phyloP scores from a whole-genome alignment of 2,888 invertebrate genomes.

The Bombylius major region DNA sequence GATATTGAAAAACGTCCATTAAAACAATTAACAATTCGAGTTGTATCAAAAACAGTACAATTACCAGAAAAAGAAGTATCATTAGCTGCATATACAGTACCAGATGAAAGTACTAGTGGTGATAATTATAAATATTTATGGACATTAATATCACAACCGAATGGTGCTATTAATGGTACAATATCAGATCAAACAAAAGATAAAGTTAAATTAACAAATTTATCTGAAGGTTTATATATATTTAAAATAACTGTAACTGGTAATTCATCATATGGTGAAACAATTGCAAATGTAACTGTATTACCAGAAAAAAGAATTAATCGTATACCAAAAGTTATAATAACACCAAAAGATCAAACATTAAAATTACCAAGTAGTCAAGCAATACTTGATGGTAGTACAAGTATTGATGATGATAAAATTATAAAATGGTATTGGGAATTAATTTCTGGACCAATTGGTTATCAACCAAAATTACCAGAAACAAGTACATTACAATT shows the following conservation, averaged over 20 bases:
- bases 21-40: constrained; percentile 59
- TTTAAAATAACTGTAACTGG: constrained; percentile 80
- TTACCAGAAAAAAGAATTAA: constrained; percentile 72
- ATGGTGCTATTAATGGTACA: constrained; percentile 59
- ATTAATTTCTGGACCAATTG: constrained; percentile 72
- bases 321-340: constrained; percentile 69
- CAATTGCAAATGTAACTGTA: constrained; percentile 82
- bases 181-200: constrained; percentile 74
- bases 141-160: constrained; percentile 75
- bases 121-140: constrained; percentile 78
- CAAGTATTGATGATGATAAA: constrained; percentile 66
- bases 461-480: constrained; percentile 66
- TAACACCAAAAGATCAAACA: constrained; percentile 72
- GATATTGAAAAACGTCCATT: constrained; percentile 29
- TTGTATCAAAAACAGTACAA: constrained; percentile 62
- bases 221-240: constrained; percentile 76
- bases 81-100: constrained; percentile 68
- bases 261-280: constrained; percentile 62
- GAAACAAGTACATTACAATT: constrained; percentile 74
- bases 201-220: constrained; percentile 67
- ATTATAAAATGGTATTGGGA: constrained; percentile 90
- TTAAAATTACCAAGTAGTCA: constrained; percentile 82
- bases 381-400: constrained; percentile 80
- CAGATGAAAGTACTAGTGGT: constrained; percentile 56
- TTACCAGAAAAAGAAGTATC: constrained; percentile 77